Conservation (phyloP, 2,888 invertebrate species). For the Seira musarum region DNA sequence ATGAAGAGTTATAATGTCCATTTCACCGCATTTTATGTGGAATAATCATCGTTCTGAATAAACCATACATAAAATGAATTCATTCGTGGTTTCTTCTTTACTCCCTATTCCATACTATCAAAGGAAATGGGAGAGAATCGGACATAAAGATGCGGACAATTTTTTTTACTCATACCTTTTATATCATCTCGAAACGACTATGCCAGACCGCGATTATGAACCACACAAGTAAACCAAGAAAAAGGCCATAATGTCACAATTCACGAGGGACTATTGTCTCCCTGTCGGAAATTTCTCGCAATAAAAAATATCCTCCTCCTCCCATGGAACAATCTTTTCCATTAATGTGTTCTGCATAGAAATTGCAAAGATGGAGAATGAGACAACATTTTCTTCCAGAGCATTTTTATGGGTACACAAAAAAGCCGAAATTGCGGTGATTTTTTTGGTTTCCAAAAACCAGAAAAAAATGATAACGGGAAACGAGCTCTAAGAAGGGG, state of each 20-base stretch:
- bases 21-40: conserved; percentile 61
- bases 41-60: background rate
- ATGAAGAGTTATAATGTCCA: conserved; percentile 53
- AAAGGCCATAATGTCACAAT: background rate
- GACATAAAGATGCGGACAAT: background rate
- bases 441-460: background rate
- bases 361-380: background rate
- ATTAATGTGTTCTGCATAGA: background rate
- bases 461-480: background rate
- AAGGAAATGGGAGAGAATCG: conserved; percentile 12
- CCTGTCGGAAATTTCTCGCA: background rate
- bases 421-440: background rate
- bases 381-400: conserved; percentile 15
- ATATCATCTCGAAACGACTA: background rate
- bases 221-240: background rate
- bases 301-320: background rate
- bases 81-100: conserved; percentile 54
- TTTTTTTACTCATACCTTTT: background rate
- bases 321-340: background rate
- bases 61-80: conserved; percentile 45
- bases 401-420: background rate
- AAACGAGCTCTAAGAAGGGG: background rate
- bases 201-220: background rate
- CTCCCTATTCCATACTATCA: conserved; percentile 37
- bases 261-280: background rate